Evolutionary conservation across 2,888 invertebrate species (phyloP).

Genomic region (Operophtera brumata): DNA sequence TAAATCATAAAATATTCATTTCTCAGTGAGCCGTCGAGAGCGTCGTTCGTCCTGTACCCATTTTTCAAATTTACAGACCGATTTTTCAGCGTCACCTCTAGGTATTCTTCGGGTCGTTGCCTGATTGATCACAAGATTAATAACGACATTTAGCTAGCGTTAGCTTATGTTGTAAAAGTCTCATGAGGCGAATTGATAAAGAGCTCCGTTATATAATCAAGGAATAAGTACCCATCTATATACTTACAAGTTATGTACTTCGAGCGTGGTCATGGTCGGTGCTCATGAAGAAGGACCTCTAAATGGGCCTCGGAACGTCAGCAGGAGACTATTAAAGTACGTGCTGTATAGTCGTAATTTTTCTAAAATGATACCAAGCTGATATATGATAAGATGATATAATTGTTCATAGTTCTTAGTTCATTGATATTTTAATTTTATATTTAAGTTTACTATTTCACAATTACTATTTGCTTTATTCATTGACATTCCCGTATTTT

Average conservation of each 20-base stretch:
- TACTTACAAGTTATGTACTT: background rate
- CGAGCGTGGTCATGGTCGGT: no score
- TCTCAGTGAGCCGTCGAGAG: slow-evolving; percentile 25
- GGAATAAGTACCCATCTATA: background rate
- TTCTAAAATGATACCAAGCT: no score
- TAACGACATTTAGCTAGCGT: slow-evolving; percentile 20
- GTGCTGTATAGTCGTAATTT: no score
- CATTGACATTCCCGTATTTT: no score
- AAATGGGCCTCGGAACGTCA: no score
- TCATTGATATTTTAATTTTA: no score
- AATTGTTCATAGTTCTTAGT: no score
- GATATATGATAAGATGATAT: no score
- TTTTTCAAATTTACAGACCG: slow-evolving; percentile 40
- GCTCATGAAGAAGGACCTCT: no score
- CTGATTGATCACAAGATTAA: slow-evolving; percentile 39
- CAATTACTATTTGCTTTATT: no score
- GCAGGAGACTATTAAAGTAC: no score
- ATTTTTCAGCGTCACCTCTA: slow-evolving; percentile 43
- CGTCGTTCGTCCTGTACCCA: slow-evolving; percentile 32
- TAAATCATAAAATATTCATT: slow-evolving; percentile 26
- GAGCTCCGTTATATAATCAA: background rate
- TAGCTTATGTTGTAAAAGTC: slow-evolving; percentile 9
- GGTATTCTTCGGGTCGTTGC: slow-evolving; percentile 37
- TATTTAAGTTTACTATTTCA: no score
- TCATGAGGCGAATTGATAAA: background rate